These are phyloP conservation scores for Romanogobio albipinnatus DNA, from an alignment of 2,113 vertebrate species.

Conservation along the genomic window DNA sequence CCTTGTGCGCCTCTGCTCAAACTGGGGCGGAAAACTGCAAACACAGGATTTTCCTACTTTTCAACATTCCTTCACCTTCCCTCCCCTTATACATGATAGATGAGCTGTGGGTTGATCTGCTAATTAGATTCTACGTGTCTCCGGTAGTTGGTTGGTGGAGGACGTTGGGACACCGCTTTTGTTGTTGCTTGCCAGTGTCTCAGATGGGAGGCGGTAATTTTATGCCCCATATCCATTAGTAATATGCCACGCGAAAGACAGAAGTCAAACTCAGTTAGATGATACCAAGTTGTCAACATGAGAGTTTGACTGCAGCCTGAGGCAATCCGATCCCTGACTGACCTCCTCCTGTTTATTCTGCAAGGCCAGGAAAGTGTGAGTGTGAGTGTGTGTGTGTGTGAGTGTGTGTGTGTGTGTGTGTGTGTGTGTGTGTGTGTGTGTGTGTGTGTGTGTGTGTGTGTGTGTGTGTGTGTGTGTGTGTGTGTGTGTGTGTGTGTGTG, in stretches of 20 bases:
- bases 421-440: too few relatives aligned
- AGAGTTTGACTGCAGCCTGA: slow-evolving; percentile 25
- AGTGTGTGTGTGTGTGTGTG: neutral
- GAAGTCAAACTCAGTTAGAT: slow-evolving; percentile 59
- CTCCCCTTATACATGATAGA: slow-evolving; percentile 44
- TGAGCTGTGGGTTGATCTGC: slow-evolving; percentile 44
- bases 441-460: too few relatives aligned
- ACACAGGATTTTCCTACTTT: slow-evolving; percentile 22
- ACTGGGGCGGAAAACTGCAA: slow-evolving; percentile 3
- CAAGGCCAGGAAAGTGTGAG: slow-evolving; percentile 27
- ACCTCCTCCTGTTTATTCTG: slow-evolving; percentile 44
- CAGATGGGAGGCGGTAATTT: slow-evolving; percentile 41
- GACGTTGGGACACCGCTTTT: slow-evolving; percentile 29
- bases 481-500: slow-evolving; percentile 13
- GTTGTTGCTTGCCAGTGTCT: slow-evolving; percentile 29
- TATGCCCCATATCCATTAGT: slow-evolving; percentile 46
- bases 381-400: neutral
- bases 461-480: too few relatives aligned
- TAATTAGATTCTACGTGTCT: slow-evolving; percentile 43
- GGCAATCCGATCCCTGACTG: slow-evolving; percentile 44
- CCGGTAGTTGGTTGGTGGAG: slow-evolving; percentile 6
- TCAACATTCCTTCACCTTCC: neutral
- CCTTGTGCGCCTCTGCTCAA: neutral
- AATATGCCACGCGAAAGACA: slow-evolving; percentile 40
- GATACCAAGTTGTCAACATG: slow-evolving; percentile 38